Evolutionary conservation across 2,113 vertebrate species (phyloP), one percentile per base, ranked within the genome.

Genomic region (Prietella phreatophila): DNA sequence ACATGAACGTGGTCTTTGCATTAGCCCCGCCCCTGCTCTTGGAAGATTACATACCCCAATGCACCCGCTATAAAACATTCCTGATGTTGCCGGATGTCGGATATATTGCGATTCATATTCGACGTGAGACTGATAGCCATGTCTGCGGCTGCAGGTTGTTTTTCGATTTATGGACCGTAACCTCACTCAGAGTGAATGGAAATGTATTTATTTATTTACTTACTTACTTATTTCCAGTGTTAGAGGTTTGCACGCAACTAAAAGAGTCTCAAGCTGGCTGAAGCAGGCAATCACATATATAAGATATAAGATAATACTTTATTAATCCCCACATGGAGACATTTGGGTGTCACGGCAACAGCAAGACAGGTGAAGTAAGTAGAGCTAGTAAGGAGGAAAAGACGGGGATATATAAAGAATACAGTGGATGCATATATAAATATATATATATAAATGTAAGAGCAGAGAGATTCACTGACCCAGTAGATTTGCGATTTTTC

Each of bases 81-180:
- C 33, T 22, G 53, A 81, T 55, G 25, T 17, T 55, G 27, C 8
- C 2, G 5, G 42, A 55, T 53, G 27, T 55, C 30, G n/a, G 47
- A n/a, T 80, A 30, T 25, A 58, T 8, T 36, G 30, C 53, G 20
- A 58, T n/a, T n/a, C n/a, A n/a, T 73, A 85, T 58, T 39, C 30
- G 67, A 85, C 50, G 71, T 36, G 65, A 22, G 50, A 53, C 53
- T 73, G 58, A 85, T 85, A 42, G n/a, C 25, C 47, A 33, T 84
- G 83, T 58, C 53, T 58, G 30, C 2, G 1, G 47, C 83, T 56
- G 33, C 61, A 17, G 76, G 53, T 33, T 42, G 25, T 53, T 36
- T 61, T 42, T 69, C 50, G 3, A 81, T 82, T 71, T 82, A 80
- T 82, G 30, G 50, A 82, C 30, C 33, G 36, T 33, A 86, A 30